Conservation (phyloP, 2,888 invertebrate species). For the Mongoloraphidia duomilia region DNA sequence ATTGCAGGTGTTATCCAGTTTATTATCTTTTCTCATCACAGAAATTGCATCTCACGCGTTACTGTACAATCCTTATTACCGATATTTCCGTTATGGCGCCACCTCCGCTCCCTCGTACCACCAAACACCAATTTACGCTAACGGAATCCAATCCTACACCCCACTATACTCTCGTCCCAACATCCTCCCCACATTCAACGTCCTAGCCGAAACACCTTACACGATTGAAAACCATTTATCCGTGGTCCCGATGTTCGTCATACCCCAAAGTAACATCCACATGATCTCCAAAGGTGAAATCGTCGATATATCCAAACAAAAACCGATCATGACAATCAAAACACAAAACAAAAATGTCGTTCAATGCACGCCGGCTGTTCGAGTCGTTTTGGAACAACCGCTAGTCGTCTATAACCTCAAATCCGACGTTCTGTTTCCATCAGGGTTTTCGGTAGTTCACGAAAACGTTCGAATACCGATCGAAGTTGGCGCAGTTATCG, state of each 20-base stretch:
- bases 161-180: conserved; percentile 17
- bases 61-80: neutral
- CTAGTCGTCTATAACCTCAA: conserved; percentile 26
- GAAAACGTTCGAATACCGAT: conserved; percentile 28
- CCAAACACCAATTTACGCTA: neutral
- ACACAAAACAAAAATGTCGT: conserved; percentile 21
- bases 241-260: conserved; percentile 26
- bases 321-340: conserved; percentile 27
- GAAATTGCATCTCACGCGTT: neutral
- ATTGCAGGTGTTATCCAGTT: too few species aligned
- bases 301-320: conserved; percentile 24
- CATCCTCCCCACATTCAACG: conserved; percentile 21
- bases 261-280: conserved; percentile 24
- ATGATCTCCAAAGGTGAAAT: conserved; percentile 27
- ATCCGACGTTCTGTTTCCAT: conserved; percentile 29
- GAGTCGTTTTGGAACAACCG: conserved; percentile 27
- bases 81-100: neutral
- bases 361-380: conserved; percentile 30
- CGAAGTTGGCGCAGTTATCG: conserved; percentile 30
- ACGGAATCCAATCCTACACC: neutral
- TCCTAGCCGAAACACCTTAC: conserved; percentile 25
- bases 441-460: conserved; percentile 27
- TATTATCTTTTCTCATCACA: too few species aligned
- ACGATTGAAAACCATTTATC: conserved; percentile 24
- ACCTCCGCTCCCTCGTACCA: neutral